These are phyloP conservation scores for Aramus guarauna DNA, from an alignment of 2,113 vertebrate species.

Conservation along the genomic window DNA sequence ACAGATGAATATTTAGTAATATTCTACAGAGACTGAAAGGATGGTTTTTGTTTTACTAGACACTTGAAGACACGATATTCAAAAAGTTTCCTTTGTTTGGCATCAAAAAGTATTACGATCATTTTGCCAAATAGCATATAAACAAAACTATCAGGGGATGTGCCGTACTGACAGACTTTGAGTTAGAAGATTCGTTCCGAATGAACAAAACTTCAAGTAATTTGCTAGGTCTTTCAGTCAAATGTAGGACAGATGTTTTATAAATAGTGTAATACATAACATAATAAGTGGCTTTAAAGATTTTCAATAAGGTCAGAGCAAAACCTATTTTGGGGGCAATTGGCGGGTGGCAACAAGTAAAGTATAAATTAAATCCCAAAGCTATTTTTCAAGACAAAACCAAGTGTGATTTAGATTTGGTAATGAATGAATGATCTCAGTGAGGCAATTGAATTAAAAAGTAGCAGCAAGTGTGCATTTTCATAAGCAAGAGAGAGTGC, in stretches of 20 bases:
- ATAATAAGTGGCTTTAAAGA: background rate
- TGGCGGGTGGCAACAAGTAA: background rate
- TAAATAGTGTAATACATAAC: background rate
- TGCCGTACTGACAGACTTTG: background rate
- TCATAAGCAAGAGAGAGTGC: background rate
- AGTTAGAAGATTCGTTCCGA: conserved; percentile 47
- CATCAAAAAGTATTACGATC: background rate
- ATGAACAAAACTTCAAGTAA: conserved; percentile 56
- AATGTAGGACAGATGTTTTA: conserved; percentile 38
- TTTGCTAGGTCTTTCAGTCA: conserved; percentile 47
- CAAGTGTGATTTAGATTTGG: background rate
- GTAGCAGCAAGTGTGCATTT: background rate
- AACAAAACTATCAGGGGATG: conserved; percentile 21
- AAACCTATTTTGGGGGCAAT: background rate
- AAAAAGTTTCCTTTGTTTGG: conserved; percentile 60
- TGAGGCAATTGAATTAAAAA: background rate
- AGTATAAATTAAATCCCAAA: conserved; percentile 13
- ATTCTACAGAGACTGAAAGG: conserved; percentile 31
- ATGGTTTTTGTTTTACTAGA: conserved; percentile 33
- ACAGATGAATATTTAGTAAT: conserved; percentile 52
- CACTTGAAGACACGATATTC: conserved; percentile 19
- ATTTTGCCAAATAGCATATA: background rate
- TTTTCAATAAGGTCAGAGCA: conserved; percentile 15
- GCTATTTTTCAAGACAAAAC: background rate
- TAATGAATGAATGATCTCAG: background rate